These are phyloP conservation scores for Brachystomella parvula DNA, from an alignment of 1,140 invertebrate species.

Conservation along the genomic window DNA sequence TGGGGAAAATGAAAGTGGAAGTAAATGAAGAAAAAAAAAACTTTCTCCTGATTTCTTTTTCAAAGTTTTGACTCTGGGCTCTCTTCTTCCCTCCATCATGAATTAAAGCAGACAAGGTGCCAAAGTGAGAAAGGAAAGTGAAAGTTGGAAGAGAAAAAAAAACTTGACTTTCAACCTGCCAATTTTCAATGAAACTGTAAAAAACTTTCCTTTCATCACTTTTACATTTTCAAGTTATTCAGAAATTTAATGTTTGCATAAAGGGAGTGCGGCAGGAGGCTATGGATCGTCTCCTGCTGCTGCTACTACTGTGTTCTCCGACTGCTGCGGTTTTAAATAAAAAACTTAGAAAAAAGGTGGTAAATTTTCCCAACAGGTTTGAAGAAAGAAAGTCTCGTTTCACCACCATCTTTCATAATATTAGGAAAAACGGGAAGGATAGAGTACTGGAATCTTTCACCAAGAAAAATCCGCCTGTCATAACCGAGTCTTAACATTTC, in stretches of 20 bases:
- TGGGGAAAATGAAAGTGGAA: background rate
- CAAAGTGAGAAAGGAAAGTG: conserved; percentile 10
- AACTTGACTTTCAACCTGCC: conserved; percentile 10
- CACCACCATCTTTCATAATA: background rate
- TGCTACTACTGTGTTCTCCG: too few species aligned
- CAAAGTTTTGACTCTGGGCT: conserved; percentile 7
- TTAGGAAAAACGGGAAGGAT: conserved; percentile 18
- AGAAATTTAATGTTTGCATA: conserved; percentile 2
- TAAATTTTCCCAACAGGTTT: conserved; percentile 8
- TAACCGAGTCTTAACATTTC: conserved; percentile 15
- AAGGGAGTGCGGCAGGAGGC: background rate
- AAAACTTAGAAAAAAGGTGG: background rate
- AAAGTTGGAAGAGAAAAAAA: background rate
- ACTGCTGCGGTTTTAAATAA: too few species aligned
- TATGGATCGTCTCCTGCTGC: too few species aligned
- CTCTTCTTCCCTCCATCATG: conserved; percentile 3
- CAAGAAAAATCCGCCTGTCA: conserved; percentile 1
- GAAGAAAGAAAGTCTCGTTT: background rate
- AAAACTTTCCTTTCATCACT: background rate
- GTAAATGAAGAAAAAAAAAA: conserved; percentile 16
- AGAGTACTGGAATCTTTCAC: conserved; percentile 1
- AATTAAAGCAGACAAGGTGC: conserved; percentile 8
- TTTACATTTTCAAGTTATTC: background rate
- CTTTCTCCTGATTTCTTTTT: background rate
- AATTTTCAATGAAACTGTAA: background rate